Conservation (phyloP, 2,888 invertebrate species). For the Molanna angustata region DNA sequence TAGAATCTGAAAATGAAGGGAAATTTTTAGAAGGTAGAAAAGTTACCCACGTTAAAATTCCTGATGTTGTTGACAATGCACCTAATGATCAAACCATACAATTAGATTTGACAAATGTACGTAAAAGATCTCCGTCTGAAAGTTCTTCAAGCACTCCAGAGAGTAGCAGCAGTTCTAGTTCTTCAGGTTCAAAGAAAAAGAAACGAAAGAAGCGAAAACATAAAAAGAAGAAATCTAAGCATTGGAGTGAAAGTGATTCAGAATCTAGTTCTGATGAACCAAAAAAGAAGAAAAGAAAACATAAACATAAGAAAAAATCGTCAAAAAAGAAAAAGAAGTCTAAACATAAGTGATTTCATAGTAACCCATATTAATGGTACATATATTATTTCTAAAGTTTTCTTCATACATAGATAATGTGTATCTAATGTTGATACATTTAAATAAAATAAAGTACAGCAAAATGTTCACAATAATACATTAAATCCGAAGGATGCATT, state of each 20-base stretch:
- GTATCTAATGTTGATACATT: too few species aligned
- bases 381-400: too few species aligned
- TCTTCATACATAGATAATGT: too few species aligned
- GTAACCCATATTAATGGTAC: too few species aligned
- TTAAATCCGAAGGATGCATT: too few species aligned
- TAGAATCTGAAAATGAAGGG: slow-evolving; percentile 60
- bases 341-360: slow-evolving; percentile 56
- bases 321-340: slow-evolving; percentile 73
- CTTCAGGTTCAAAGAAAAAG: slow-evolving; percentile 53
- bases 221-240: slow-evolving; percentile 59
- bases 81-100: slow-evolving; percentile 45
- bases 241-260: slow-evolving; percentile 62
- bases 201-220: slow-evolving; percentile 58
- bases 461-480: too few species aligned
- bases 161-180: slow-evolving; percentile 49
- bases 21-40: slow-evolving; percentile 51
- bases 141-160: slow-evolving; percentile 46
- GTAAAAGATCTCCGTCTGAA: slow-evolving; percentile 50
- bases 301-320: slow-evolving; percentile 66
- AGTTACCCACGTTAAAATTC: slow-evolving; percentile 38
- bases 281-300: slow-evolving; percentile 66
- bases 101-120: slow-evolving; percentile 51
- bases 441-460: too few species aligned
- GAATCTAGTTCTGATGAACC: slow-evolving; percentile 64
- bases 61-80: slow-evolving; percentile 43